phyloP scores from a whole-genome alignment of 2,797 vertebrate species.

The Gambusia yucatana region DNA sequence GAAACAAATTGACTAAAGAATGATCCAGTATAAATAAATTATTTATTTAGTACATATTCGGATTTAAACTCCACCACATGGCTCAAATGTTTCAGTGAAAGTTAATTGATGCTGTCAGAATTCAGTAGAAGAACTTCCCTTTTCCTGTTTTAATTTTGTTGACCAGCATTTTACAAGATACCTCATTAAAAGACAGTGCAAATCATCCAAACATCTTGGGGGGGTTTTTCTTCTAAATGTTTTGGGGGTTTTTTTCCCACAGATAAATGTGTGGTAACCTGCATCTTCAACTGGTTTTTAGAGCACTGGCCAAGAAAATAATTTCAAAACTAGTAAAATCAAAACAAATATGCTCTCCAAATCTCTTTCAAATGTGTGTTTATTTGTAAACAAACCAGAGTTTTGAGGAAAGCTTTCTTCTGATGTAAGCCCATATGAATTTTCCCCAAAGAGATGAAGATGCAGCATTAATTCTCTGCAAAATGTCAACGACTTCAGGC shows the following conservation, averaged over 20 bases:
- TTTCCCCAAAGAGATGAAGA: background rate
- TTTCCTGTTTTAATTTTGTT: background rate
- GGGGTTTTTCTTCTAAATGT: too few relatives aligned
- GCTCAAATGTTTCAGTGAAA: background rate
- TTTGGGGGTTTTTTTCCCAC: too few relatives aligned
- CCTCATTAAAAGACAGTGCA: background rate
- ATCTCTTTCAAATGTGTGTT: slow-evolving; percentile 7
- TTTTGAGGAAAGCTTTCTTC: slow-evolving; percentile 11
- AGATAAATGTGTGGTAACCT: background rate
- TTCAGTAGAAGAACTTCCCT: background rate
- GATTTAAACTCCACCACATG: background rate
- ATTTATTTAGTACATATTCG: background rate
- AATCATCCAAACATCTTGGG: background rate
- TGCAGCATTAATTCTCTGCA: slow-evolving; percentile 10
- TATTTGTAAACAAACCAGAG: background rate
- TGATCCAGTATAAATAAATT: background rate
- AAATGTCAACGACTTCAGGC: slow-evolving; percentile 20
- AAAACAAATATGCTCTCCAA: background rate
- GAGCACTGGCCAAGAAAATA: background rate
- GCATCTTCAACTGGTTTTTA: background rate
- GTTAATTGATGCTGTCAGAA: background rate
- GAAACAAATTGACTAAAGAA: background rate
- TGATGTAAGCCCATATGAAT: slow-evolving; percentile 16
- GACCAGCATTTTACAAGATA: background rate
- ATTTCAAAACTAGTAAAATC: background rate